phyloP scores from a whole-genome alignment of 2,113 vertebrate genomes.

The Bujurquina vittata region DNA sequence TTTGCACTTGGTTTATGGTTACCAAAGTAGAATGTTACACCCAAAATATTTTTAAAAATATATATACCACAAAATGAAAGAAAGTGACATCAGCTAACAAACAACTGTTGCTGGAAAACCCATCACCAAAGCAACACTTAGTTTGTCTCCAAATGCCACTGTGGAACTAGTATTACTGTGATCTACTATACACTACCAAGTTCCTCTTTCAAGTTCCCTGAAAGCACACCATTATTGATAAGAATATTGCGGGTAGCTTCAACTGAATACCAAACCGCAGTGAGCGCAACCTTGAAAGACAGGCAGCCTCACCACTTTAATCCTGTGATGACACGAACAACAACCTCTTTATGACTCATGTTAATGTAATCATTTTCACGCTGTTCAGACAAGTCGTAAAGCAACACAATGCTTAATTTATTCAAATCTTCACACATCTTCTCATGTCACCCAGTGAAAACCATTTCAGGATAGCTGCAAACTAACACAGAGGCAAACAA shows the following conservation, averaged over 20 bases:
- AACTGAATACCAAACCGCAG: slow-evolving; percentile 27
- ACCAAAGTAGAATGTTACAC: slow-evolving; percentile 7
- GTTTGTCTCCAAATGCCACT: slow-evolving; percentile 31
- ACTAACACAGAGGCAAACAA: slow-evolving; percentile 8
- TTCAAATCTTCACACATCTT: neutral
- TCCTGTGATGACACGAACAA: slow-evolving; percentile 33
- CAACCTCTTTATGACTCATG: slow-evolving; percentile 29
- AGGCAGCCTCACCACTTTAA: slow-evolving; percentile 13
- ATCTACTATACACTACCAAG: slow-evolving; percentile 35
- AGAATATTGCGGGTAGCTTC: slow-evolving; percentile 30
- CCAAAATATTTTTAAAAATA: slow-evolving; percentile 15
- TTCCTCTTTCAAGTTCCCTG: slow-evolving; percentile 71
- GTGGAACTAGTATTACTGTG: slow-evolving; percentile 13
- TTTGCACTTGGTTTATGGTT: slow-evolving; percentile 20
- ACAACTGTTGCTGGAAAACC: slow-evolving; percentile 36
- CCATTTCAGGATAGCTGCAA: neutral
- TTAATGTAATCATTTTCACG: slow-evolving; percentile 28
- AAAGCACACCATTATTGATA: slow-evolving; percentile 57
- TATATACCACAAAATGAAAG: neutral
- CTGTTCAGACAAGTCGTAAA: slow-evolving; percentile 18
- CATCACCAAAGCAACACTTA: neutral
- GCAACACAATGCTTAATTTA: neutral
- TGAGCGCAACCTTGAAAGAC: slow-evolving; percentile 36
- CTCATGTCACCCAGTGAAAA: neutral
- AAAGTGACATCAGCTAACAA: slow-evolving; percentile 1